Evolutionary conservation across 2,113 vertebrate species (phyloP).

Genomic region (Albula goreensis): DNA sequence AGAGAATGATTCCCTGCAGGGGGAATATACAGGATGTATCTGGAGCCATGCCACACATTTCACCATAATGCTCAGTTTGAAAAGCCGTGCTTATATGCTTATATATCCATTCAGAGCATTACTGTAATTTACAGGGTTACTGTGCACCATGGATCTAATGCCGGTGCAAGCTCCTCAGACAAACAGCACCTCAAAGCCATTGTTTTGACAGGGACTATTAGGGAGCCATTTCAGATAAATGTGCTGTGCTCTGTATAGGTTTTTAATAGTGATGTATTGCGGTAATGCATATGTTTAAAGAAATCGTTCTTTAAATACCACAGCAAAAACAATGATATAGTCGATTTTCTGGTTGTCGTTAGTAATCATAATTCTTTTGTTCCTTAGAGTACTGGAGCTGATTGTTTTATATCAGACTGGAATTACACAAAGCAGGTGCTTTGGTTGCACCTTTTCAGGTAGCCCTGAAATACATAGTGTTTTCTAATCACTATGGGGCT

Average conservation of each 20-base stretch:
- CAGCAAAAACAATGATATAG: neutral
- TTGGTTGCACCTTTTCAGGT: too few relatives aligned
- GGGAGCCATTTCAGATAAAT: neutral
- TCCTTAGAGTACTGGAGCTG: neutral
- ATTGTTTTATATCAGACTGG: too few relatives aligned
- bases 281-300: neutral
- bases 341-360: neutral
- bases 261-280: too few relatives aligned
- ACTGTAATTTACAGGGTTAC: neutral
- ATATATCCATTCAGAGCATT: neutral
- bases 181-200: neutral
- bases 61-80: neutral
- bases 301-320: neutral
- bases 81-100: neutral
- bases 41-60: neutral
- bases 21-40: neutral
- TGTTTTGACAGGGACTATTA: neutral
- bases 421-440: too few relatives aligned
- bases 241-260: too few relatives aligned
- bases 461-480: too few relatives aligned
- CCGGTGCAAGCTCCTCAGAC: neutral
- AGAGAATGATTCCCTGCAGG: slow-evolving; percentile 17
- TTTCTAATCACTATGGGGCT: too few relatives aligned
- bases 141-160: neutral
- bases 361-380: neutral